Percentiles rank a stretch among this genome's conserved stretches.
phyloP scores from a whole-genome alignment of 92 coral and sea anemone species.

The Porites divaricata region DNA sequence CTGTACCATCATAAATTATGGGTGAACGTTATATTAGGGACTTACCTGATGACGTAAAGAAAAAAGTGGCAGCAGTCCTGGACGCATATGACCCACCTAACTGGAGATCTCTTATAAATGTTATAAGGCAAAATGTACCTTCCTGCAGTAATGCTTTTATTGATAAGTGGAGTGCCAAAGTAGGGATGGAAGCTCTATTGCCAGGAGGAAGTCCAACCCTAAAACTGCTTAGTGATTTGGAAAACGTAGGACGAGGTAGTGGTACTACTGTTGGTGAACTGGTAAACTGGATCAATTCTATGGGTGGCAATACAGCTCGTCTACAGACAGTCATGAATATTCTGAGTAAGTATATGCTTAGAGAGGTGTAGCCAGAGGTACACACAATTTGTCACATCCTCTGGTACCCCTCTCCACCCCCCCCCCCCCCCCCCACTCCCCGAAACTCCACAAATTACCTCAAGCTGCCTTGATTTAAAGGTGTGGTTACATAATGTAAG shows the following conservation, averaged over 20 bases:
- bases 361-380: background rate
- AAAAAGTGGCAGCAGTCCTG: conserved; percentile 58
- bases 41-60: conserved; percentile 63
- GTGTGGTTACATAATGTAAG: too few species aligned
- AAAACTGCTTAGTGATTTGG: conserved; percentile 57
- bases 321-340: conserved; percentile 53
- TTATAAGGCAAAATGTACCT: conserved; percentile 27
- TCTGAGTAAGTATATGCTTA: conserved; percentile 24
- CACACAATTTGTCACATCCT: too few species aligned
- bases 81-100: conserved; percentile 69
- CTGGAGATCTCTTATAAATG: conserved; percentile 79
- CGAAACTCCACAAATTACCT: too few species aligned
- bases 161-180: conserved; percentile 12
- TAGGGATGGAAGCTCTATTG: conserved; percentile 72
- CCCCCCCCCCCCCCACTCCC: too few species aligned
- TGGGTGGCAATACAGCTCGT: conserved; percentile 33
- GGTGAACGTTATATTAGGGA: conserved; percentile 52
- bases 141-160: conserved; percentile 49
- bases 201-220: conserved; percentile 88
- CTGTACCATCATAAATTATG: conserved; percentile 1
- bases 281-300: conserved; percentile 49
- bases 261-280: conserved; percentile 70
- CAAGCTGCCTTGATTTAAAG: too few species aligned
- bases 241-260: conserved; percentile 53
- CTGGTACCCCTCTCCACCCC: too few species aligned